phyloP scores from a whole-genome alignment of 2,888 invertebrate species.

The Acanthoscelides obtectus region DNA sequence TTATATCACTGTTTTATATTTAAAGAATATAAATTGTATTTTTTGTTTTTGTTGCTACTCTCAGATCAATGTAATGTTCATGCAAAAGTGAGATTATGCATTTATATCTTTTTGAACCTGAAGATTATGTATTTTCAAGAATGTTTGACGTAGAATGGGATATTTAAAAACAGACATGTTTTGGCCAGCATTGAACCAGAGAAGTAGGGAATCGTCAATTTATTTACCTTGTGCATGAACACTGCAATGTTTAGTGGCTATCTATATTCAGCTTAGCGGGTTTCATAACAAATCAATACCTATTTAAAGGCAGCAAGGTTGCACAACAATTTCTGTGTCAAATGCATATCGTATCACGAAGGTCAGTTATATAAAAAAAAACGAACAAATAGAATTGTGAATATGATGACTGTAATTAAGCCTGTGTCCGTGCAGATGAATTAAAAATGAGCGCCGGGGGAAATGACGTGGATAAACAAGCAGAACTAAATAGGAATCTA shows the following conservation, averaged over 20 bases:
- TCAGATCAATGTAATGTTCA: too few species aligned
- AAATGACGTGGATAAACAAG: background rate
- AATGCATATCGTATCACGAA: background rate
- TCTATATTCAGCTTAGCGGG: background rate
- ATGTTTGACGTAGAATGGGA: too few species aligned
- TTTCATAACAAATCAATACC: background rate
- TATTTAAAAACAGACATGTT: too few species aligned
- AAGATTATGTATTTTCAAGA: too few species aligned
- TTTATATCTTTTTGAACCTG: too few species aligned
- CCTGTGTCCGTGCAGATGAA: background rate
- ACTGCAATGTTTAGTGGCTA: background rate
- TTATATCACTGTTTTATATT: too few species aligned
- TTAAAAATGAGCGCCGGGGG: background rate
- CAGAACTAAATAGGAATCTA: background rate
- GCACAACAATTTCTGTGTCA: background rate
- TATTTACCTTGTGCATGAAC: too few species aligned
- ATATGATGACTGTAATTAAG: background rate
- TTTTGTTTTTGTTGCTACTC: too few species aligned
- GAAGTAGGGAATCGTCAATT: too few species aligned
- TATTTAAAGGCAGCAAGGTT: background rate
- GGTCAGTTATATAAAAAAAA: background rate
- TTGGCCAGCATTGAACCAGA: too few species aligned
- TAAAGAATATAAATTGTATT: too few species aligned
- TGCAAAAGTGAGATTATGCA: too few species aligned
- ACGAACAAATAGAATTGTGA: background rate